A percentile compares a stretch with the other conserved stretches of the same genome.
Conservation (phyloP, 2,797 vertebrate species). For the Stomatorhinus walkeri region DNA sequence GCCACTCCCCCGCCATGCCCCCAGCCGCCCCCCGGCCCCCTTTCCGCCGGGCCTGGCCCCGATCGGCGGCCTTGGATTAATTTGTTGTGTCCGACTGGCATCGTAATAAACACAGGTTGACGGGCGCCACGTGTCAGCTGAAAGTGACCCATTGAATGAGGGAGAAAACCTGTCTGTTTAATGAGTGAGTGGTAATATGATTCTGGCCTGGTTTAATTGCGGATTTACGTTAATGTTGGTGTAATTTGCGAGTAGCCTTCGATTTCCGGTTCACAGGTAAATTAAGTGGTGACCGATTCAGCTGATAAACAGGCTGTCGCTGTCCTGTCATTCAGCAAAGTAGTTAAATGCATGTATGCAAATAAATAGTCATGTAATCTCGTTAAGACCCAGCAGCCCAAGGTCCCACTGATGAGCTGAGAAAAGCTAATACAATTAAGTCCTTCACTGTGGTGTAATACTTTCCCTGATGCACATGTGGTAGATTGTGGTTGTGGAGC, state of each 20-base stretch:
- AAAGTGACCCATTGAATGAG: neutral
- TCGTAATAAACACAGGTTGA: neutral
- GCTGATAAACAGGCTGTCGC: neutral
- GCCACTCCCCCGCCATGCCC: neutral
- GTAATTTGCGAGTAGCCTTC: neutral
- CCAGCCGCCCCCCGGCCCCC: neutral
- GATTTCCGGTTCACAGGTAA: neutral
- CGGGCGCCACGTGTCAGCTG: neutral
- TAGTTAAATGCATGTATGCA: neutral
- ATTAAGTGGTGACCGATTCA: neutral
- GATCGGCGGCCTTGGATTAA: neutral
- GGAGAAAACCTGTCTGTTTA: neutral
- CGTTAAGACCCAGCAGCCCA: neutral
- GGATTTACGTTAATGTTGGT: neutral
- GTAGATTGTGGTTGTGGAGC: neutral
- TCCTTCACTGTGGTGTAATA: neutral
- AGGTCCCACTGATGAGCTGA: neutral
- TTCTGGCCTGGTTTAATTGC: neutral
- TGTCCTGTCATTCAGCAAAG: neutral
- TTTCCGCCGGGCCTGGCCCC: neutral
- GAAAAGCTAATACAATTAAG: neutral
- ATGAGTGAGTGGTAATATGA: neutral
- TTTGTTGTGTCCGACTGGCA: neutral
- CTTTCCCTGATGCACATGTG: neutral
- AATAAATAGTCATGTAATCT: neutral